A percentile compares a stretch with the other conserved stretches of the same genome.
These are phyloP conservation scores for Rhopalosiphum nymphaeae DNA, from an alignment of 2,888 invertebrate species.

Conservation along the genomic window DNA sequence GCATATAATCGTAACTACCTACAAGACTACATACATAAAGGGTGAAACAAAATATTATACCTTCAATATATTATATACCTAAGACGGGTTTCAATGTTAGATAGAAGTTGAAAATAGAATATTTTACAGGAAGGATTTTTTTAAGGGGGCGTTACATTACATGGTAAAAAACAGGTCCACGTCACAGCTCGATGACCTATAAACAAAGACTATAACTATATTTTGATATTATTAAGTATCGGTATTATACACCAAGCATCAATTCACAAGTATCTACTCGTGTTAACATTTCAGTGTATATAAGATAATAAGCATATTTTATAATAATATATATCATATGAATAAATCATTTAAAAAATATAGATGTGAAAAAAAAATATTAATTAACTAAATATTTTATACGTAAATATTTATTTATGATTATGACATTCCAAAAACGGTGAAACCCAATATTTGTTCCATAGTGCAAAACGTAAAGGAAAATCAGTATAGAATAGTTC, in stretches of 20 bases:
- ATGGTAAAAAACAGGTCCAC: conserved; percentile 20
- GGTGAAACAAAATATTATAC: conserved; percentile 47
- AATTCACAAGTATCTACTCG: too few relatives aligned
- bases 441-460: conserved; percentile 34
- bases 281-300: not conserved
- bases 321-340: not conserved
- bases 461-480: not conserved
- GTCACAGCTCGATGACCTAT: conserved; percentile 35
- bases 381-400: not conserved
- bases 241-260: not conserved
- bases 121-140: conserved; percentile 35
- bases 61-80: not conserved
- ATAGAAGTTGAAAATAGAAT: conserved; percentile 29
- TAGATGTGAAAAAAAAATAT: not conserved
- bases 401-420: not conserved
- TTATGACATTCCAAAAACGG: not conserved
- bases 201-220: not conserved
- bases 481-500: conserved; percentile 11
- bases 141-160: conserved; percentile 20
- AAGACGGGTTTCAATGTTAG: conserved; percentile 14
- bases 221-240: not conserved
- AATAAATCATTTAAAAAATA: not conserved
- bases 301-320: not conserved
- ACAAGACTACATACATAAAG: conserved; percentile 13
- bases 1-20: not conserved